phyloP scores from a whole-genome alignment of 2,113 vertebrate genomes.

The Megaceryle maxima region DNA sequence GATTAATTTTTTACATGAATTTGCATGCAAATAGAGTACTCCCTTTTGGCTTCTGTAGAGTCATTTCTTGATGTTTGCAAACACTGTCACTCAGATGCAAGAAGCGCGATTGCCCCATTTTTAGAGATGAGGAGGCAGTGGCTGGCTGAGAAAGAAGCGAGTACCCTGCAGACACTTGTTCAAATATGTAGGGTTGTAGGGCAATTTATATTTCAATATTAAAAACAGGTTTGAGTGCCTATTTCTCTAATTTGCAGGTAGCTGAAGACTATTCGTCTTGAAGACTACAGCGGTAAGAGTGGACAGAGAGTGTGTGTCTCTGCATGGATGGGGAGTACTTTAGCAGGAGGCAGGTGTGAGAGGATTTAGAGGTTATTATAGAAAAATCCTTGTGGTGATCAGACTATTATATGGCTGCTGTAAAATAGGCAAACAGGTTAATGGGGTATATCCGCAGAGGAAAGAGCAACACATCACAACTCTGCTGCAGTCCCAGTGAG shows the following conservation, averaged over 20 bases:
- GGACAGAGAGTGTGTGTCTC: constrained; percentile 7
- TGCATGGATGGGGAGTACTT: constrained; percentile 9
- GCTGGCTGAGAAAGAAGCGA: constrained; percentile 29
- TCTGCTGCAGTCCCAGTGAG: neutral
- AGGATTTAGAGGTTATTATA: constrained; percentile 65
- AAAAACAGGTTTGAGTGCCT: neutral
- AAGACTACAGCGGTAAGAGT: neutral
- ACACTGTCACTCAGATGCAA: constrained; percentile 27
- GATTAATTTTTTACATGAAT: constrained; percentile 64
- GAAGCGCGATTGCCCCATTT: constrained; percentile 8
- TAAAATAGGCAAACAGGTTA: constrained; percentile 63
- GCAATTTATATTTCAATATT: constrained; percentile 6
- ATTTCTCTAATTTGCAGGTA: neutral
- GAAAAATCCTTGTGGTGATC: constrained; percentile 40
- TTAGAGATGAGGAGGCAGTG: constrained; percentile 50
- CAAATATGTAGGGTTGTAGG: neutral
- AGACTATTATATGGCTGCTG: neutral
- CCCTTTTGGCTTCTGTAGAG: constrained; percentile 34
- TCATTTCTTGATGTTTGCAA: constrained; percentile 34
- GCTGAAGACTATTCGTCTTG: constrained; percentile 18
- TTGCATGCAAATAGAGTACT: constrained; percentile 55
- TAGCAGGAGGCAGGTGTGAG: constrained; percentile 60
- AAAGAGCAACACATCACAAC: constrained; percentile 2
- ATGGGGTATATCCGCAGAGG: constrained; percentile 20
- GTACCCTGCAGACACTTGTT: neutral